Evolutionary conservation across 2,113 vertebrate species (phyloP), one percentile per base, ranked within the genome.

Genomic region (Paramisgurnus dabryanus): DNA sequence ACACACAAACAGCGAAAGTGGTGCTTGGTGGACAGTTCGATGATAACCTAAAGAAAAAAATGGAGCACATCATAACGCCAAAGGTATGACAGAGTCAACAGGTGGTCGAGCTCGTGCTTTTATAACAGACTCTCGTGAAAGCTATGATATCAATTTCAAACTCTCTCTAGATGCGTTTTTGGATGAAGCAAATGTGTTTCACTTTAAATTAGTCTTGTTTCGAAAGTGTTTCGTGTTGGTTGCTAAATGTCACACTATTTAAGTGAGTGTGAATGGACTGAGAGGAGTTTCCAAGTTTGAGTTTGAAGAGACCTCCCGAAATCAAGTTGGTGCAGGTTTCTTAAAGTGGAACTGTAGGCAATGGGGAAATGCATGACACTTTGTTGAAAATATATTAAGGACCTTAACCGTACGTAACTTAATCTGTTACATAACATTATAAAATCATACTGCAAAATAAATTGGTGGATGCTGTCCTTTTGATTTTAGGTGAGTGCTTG

Each of bases 11-110:
- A 27, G 13, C 67, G 39, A 66, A 45, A 49, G 47, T 18, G 17
- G 22, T 43, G 50, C 45, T 27, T 50, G 45, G 61, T 50, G 45
- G 61, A 77, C 34, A 18, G 63, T 66, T 53, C 27, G 15, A 64
- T 47, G 41, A 55, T 11, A n/a, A n/a, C 9, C 39, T 18, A 68
- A 5, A 41, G 10, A 68, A 67, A 41, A 74, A 57, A 9, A 84
- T 86, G 85, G 85, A 86, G 60, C 80, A 84, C 74, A 86, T 86
- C 22, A 76, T 78, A 27, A 84, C 82, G 9, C 85, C 85, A n/a
- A 86, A 84, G 80, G 85, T 86, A 77, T 43, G 85, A 47, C 55
- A 50, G n/a, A 64, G 43, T 45, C 8, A 63, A 41, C 63, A 43
- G 17, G 22, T 64, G 45, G 60, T 63, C 27, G 27, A 34, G 17